phyloP scores from a whole-genome alignment of 2,113 vertebrate genomes.

The Eleginops maclovinus region DNA sequence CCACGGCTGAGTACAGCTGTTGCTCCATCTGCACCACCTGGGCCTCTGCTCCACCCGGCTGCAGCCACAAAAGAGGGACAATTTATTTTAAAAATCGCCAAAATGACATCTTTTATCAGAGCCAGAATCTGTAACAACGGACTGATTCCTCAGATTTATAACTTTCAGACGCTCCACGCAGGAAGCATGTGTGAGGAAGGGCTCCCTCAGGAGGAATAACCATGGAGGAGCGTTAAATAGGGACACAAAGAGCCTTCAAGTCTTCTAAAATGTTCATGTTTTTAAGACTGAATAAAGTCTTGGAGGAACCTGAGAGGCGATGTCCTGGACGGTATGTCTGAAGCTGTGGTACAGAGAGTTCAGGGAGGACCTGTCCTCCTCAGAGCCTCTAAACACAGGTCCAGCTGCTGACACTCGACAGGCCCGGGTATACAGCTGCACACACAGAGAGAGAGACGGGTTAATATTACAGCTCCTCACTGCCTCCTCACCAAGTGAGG shows the following conservation, averaged over 20 bases:
- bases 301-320: constrained; percentile 83
- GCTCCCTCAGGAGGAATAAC: no score
- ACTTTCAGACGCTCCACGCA: no score
- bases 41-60: constrained; percentile 76
- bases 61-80: constrained; percentile 16
- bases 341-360: constrained; percentile 86
- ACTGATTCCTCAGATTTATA: no score
- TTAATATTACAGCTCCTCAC: no score
- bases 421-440: constrained; percentile 88
- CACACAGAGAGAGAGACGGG: not conserved
- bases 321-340: constrained; percentile 87
- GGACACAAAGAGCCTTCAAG: no score
- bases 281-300: no score
- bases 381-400: constrained; percentile 81
- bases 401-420: constrained; percentile 84
- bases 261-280: no score
- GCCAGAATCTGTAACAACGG: no score
- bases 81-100: no score
- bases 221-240: no score
- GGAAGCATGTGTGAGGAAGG: no score
- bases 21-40: constrained; percentile 85
- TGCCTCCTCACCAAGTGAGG: no score
- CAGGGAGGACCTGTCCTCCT: constrained; percentile 85
- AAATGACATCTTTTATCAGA: not conserved
- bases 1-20: constrained; percentile 88